A percentile compares a stretch with the other conserved stretches of the same genome.
These are phyloP conservation scores for Thecocarcelia acutangulata DNA, from an alignment of 2,888 invertebrate genomes.

Conservation along the genomic window DNA sequence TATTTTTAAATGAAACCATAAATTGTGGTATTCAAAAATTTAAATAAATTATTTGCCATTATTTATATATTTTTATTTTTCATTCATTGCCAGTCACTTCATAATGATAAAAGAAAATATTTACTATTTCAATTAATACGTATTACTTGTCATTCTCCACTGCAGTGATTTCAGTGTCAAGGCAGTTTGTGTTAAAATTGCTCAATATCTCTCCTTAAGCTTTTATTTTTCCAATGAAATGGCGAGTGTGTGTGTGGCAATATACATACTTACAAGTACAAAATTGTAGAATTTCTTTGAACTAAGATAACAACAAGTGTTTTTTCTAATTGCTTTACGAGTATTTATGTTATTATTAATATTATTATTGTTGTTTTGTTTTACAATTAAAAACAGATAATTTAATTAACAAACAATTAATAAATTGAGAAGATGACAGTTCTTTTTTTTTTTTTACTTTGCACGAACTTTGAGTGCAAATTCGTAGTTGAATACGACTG, in stretches of 20 bases:
- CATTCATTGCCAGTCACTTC: too few relatives aligned
- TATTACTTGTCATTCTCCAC: too few relatives aligned
- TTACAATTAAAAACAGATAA: constrained; percentile 57
- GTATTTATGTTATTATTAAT: constrained; percentile 1
- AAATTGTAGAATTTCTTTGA: constrained; percentile 36
- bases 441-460: background rate
- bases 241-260: constrained; percentile 17
- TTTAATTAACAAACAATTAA: constrained; percentile 56
- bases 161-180: constrained; percentile 19
- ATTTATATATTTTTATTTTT: too few relatives aligned
- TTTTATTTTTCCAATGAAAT: background rate
- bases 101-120: too few relatives aligned
- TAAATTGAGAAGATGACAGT: constrained; percentile 11
- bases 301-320: constrained; percentile 37
- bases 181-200: constrained; percentile 24
- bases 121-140: too few relatives aligned
- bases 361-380: constrained; percentile 6
- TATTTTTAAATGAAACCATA: too few relatives aligned
- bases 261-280: background rate
- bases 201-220: background rate
- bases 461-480: background rate
- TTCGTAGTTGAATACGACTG: background rate
- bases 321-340: constrained; percentile 24
- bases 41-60: too few relatives aligned
- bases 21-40: too few relatives aligned